Evolutionary conservation across 2,888 invertebrate species (phyloP), one percentile per base, ranked within the genome.

Genomic region (Lobophora halterata): DNA sequence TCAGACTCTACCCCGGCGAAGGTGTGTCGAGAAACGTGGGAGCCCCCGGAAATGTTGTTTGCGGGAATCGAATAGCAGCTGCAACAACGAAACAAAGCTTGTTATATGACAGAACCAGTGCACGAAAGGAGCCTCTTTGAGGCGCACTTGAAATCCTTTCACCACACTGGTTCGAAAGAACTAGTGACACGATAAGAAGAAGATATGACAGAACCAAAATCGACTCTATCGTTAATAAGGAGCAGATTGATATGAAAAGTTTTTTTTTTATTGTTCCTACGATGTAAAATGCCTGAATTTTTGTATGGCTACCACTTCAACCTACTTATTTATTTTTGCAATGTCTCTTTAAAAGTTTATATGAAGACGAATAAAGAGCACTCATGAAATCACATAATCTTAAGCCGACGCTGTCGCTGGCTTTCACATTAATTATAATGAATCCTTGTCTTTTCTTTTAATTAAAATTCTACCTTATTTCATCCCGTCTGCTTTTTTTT

Each of bases 21-120:
- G 16, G 89, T 88, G 52, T 89, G 83, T 49, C 91, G 73, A 51
- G 92, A 85, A 53, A 86, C 86, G 51, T 86, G 86, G 0, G 86
- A 87, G 64, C 91, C 89, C 36, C 92, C 90, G 61, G 92, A 90
- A 80, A 90, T 86, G 70, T 90, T 91, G 76, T 91, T 90, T 3
- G 89, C 79, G 13, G 90, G 91, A 52, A 91, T 91, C 12, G 90
- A 90, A 58, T 90, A 90, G 79, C 90, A 91, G 61, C 88, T 88
- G 77, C 0, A 79, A 75, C 66, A 74, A 74, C 11, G 33, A 9
- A 35, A 37, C 13, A 9, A 8, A 8, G 18, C n/a, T 3, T 14
- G 13, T 21, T 7, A 11, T n/a, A 10, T 10, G 23, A 23, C 5
- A 23, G 5, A 4, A 6, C 5, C 5, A 24, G n/a, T 12, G 24